Evolutionary conservation across 2,797 vertebrate genomes (phyloP), one percentile per base, ranked within the genome.

Genomic region (Danio aesculapii): DNA sequence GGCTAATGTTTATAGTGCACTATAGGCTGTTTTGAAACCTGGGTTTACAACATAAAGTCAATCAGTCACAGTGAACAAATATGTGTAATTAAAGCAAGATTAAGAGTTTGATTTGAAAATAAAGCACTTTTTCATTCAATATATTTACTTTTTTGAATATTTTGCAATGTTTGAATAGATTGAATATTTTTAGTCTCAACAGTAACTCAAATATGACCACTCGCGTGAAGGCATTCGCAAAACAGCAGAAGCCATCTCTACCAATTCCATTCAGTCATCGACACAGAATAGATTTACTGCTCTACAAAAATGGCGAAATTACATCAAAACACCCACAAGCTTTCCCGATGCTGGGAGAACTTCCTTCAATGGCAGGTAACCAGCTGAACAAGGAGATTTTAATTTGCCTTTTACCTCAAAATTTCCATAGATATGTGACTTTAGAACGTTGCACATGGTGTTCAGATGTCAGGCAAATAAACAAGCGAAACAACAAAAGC

Each of bases 361-460:
- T 85, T 3, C 91, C 90, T 0, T 82, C 90, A 41, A 77, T 92
- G 16, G 90, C 93, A 92, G 95, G 94, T 95, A 88, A 70, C 11
- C 11, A 76, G 30, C 50, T 12, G 8, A 67, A 30, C 9, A 17
- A 74, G 0, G 12, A 6, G 8, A 19, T n/a, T 52, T 43, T 0
- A 8, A 43, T 64, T 49, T n/a, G 6, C 6, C 0, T 0, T n/a
- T 50, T 49, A 12, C 50, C 43, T 44, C 4, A 14, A 14, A 69
- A 50, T 50, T 44, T 10, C 16, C 7, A n/a, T 3, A 64, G n/a
- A 66, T 44, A 59, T 14, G 43, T 9, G 39, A 39, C 61, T 5
- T 17, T 5, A 30, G 30, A 30, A 30, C 30, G 3, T 30, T 30
- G 30, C 30, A 30, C 3, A 30, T 30, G 3, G 30, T 30, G 30